These are phyloP conservation scores for Blastobasis adustella DNA, from an alignment of 2,888 invertebrate species.

Conservation along the genomic window DNA sequence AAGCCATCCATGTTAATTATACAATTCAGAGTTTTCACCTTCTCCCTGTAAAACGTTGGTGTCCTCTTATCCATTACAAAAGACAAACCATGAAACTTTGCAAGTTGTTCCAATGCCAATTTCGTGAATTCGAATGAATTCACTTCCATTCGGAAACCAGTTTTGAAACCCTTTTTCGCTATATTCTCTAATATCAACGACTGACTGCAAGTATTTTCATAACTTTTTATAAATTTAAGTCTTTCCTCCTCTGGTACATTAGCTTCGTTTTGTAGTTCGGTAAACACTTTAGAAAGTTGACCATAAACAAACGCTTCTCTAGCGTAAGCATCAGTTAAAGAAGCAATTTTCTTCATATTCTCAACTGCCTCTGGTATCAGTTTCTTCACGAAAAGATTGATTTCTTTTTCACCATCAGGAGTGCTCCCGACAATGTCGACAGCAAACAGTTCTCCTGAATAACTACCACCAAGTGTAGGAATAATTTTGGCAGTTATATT, in stretches of 20 bases:
- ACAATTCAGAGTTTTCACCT: no score
- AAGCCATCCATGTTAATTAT: no score
- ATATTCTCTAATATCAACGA: not conserved
- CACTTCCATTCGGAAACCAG: not conserved
- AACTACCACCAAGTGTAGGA: not conserved
- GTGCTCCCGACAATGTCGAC: not conserved
- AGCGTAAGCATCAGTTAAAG: not conserved
- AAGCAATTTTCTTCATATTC: not conserved
- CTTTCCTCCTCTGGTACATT: constrained; percentile 29
- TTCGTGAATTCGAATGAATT: not conserved
- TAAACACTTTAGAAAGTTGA: constrained; percentile 29
- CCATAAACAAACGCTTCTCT: constrained; percentile 25
- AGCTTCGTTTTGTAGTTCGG: constrained; percentile 32
- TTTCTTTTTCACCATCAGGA: not conserved
- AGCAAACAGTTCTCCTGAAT: not conserved
- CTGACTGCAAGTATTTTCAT: constrained; percentile 27
- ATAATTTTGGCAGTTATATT: not conserved
- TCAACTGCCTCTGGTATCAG: not conserved
- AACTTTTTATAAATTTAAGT: constrained; percentile 31
- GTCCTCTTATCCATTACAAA: not conserved
- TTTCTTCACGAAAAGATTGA: not conserved
- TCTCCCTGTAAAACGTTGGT: not conserved
- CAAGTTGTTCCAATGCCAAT: not conserved
- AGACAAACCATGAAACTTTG: not conserved
- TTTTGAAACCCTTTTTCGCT: not conserved